Conservation (phyloP, 2,888 invertebrate species). For the Alitta virens region DNA sequence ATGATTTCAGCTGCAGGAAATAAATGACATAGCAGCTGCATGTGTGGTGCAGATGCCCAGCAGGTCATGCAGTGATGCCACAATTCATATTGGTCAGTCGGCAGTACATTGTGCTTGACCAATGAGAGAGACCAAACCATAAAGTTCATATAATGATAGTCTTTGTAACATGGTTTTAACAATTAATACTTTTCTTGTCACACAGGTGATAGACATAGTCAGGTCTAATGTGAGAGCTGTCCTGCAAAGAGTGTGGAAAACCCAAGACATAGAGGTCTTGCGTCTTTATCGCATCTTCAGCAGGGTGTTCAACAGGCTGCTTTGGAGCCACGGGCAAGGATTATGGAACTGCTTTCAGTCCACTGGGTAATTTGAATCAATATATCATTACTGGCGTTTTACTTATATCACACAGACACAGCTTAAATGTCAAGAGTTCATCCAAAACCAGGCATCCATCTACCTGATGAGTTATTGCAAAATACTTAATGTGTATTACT, state of each 20-base stretch:
- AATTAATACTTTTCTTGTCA: not conserved
- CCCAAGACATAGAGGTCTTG: constrained; percentile 46
- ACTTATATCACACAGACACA: no score
- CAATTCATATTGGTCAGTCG: no score
- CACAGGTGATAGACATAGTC: constrained; percentile 55
- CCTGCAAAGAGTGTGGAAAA: constrained; percentile 48
- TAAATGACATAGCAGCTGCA: no score
- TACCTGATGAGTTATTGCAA: no score
- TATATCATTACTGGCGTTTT: no score
- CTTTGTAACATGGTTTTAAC: not conserved
- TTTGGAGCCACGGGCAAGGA: constrained; percentile 57
- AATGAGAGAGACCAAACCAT: not conserved
- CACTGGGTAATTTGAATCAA: no score
- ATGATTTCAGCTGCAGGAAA: no score
- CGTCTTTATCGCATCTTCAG: constrained; percentile 50
- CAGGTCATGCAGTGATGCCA: no score
- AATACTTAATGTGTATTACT: no score
- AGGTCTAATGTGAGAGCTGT: constrained; percentile 52
- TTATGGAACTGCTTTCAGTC: constrained; percentile 51
- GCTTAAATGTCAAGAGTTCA: no score
- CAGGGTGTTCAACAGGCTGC: constrained; percentile 53
- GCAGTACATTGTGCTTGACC: not conserved
- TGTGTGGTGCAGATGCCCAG: no score
- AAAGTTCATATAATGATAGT: not conserved
- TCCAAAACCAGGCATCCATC: no score